These are phyloP conservation scores for Lichenostomus cassidix DNA, from an alignment of 2,113 vertebrate genomes.

Conservation along the genomic window DNA sequence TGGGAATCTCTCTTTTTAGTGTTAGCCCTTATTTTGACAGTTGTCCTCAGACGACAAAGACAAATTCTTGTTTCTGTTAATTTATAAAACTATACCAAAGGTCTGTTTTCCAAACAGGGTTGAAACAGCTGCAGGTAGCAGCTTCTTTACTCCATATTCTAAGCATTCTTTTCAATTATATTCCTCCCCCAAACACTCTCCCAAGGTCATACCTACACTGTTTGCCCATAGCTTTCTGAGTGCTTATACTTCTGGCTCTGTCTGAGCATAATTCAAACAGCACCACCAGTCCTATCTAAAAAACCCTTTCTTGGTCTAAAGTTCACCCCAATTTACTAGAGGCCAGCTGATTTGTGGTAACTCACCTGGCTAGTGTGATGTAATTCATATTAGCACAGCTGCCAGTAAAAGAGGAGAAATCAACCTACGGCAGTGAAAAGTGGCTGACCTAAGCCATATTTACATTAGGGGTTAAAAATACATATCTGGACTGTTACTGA, in stretches of 20 bases:
- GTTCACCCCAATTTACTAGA: not conserved
- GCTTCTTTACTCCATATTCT: not conserved
- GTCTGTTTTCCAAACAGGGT: not conserved
- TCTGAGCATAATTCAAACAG: not conserved
- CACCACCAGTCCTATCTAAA: not conserved
- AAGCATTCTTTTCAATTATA: not conserved
- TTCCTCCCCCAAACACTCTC: not conserved
- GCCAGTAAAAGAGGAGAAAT: not conserved
- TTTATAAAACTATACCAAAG: not conserved
- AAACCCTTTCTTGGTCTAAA: not conserved
- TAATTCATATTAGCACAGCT: not conserved
- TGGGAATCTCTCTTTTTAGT: not conserved
- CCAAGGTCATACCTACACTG: not conserved
- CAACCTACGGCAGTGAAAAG: not conserved
- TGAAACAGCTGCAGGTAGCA: not conserved
- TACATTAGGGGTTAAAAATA: not conserved
- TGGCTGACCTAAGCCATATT: not conserved
- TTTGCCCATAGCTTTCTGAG: not conserved
- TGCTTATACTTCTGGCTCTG: not conserved
- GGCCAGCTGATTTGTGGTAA: slow-evolving; percentile 3
- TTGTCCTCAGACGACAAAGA: not conserved
- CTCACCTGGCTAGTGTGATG: not conserved
- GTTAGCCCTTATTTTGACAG: not conserved
- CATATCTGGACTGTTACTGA: not conserved
- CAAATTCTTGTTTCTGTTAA: not conserved